Evolutionary conservation across 2,888 invertebrate species (phyloP).

Genomic region (Dryobota labecula): DNA sequence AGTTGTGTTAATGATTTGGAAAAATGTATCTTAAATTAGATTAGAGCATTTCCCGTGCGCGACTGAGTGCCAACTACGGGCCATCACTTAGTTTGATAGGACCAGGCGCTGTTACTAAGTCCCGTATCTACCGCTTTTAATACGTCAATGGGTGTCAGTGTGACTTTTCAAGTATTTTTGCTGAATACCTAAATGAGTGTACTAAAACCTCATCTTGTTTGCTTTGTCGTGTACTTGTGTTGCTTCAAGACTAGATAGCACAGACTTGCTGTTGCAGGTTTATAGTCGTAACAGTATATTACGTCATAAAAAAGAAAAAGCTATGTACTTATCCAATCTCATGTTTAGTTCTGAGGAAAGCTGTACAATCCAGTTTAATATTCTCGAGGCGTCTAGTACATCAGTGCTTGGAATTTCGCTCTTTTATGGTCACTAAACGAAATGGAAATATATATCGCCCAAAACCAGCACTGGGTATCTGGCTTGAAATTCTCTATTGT

Average conservation of each 20-base stretch:
- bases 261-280: slow-evolving; percentile 30
- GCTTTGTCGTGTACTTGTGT: slow-evolving; percentile 4
- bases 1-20: too few species aligned
- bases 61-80: too few species aligned
- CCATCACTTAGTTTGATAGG: too few species aligned
- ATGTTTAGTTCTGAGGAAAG: slow-evolving; percentile 58
- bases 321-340: slow-evolving; percentile 47
- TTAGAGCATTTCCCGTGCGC: too few species aligned
- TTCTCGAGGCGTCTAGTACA: slow-evolving; percentile 51
- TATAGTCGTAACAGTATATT: slow-evolving; percentile 50
- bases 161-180: slow-evolving; percentile 1
- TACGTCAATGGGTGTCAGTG: too few species aligned
- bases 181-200: slow-evolving; percentile 21
- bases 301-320: slow-evolving; percentile 47
- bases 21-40: too few species aligned
- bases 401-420: slow-evolving; percentile 32
- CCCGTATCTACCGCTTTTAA: too few species aligned
- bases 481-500: slow-evolving; percentile 18
- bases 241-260: slow-evolving; percentile 19
- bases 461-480: slow-evolving; percentile 32
- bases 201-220: slow-evolving; percentile 40
- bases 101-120: too few species aligned
- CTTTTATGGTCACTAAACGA: slow-evolving; percentile 44
- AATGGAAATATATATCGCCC: slow-evolving; percentile 53
- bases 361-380: slow-evolving; percentile 49